Conservation (phyloP, 2,888 invertebrate genomes). For the Pammene aurita region DNA sequence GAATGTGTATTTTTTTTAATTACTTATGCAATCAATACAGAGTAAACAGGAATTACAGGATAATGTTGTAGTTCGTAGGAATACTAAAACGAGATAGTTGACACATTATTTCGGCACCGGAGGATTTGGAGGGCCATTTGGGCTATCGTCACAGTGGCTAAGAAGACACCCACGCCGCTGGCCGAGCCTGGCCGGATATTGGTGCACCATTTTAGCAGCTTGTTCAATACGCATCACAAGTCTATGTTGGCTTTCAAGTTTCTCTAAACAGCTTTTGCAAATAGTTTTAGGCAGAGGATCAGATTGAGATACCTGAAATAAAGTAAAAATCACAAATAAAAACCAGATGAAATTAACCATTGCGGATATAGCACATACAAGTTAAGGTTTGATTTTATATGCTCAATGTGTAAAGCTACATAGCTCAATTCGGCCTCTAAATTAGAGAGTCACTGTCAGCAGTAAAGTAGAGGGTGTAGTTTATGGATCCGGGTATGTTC, state of each 20-base stretch:
- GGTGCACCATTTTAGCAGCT: slow-evolving; percentile 70
- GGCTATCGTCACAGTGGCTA: slow-evolving; percentile 53
- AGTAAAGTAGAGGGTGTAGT: too few species aligned
- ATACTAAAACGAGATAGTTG: slow-evolving; percentile 18
- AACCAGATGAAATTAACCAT: background rate
- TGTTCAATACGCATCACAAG: slow-evolving; percentile 76
- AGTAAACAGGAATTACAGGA: background rate
- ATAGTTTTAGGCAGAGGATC: slow-evolving; percentile 89
- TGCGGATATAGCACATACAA: too few species aligned
- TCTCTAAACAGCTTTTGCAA: slow-evolving; percentile 83
- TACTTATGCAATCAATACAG: background rate
- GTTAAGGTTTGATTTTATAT: too few species aligned
- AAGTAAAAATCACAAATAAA: slow-evolving; percentile 28
- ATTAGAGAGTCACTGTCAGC: too few species aligned
- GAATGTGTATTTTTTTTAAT: background rate
- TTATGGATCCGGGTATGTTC: too few species aligned
- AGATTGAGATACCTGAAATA: slow-evolving; percentile 83
- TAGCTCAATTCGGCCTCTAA: too few species aligned
- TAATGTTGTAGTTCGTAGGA: background rate
- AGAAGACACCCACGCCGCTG: slow-evolving; percentile 52
- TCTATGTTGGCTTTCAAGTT: slow-evolving; percentile 83
- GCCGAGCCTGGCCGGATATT: slow-evolving; percentile 56
- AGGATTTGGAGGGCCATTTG: slow-evolving; percentile 53
- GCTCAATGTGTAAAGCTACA: too few species aligned
- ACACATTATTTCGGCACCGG: slow-evolving; percentile 44